phyloP scores from a whole-genome alignment of 2,797 vertebrate species.

The Cichlasoma orientale region DNA sequence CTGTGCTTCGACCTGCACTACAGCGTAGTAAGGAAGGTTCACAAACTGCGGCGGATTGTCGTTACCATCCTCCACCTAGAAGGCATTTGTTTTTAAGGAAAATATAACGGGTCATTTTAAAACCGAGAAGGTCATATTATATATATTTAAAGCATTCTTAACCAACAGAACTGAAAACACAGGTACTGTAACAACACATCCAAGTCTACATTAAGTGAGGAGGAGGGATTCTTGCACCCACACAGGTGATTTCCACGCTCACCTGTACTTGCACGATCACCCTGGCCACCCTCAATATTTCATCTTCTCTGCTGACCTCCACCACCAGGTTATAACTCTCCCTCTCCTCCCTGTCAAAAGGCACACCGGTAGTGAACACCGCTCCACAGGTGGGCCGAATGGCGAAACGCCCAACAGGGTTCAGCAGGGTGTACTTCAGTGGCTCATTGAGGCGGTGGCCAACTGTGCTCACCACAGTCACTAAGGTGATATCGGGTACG shows the following conservation, averaged over 20 bases:
- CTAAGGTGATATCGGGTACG: constrained; percentile 80
- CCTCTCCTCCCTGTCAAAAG: constrained; percentile 92
- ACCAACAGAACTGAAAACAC: background rate
- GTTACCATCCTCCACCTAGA: constrained; percentile 89
- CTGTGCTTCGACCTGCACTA: constrained; percentile 89
- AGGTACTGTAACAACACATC: background rate
- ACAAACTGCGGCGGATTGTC: constrained; percentile 94
- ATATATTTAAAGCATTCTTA: constrained; percentile 2
- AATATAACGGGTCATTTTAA: background rate
- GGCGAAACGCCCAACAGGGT: constrained; percentile 88
- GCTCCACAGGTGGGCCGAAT: constrained; percentile 91
- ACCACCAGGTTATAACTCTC: constrained; percentile 90
- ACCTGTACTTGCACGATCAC: constrained; percentile 88
- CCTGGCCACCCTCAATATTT: constrained; percentile 85
- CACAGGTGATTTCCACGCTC: constrained; percentile 18
- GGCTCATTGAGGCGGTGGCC: constrained; percentile 94
- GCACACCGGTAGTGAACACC: constrained; percentile 89
- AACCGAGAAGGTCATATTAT: background rate
- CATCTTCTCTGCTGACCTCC: constrained; percentile 89
- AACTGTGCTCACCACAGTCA: constrained; percentile 87
- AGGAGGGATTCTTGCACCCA: background rate
- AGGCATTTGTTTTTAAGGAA: background rate
- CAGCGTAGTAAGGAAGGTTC: constrained; percentile 93
- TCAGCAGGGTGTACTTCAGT: constrained; percentile 90
- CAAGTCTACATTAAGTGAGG: background rate